phyloP scores from a whole-genome alignment of 2,797 vertebrate species.

The Ctenopoma multispine region DNA sequence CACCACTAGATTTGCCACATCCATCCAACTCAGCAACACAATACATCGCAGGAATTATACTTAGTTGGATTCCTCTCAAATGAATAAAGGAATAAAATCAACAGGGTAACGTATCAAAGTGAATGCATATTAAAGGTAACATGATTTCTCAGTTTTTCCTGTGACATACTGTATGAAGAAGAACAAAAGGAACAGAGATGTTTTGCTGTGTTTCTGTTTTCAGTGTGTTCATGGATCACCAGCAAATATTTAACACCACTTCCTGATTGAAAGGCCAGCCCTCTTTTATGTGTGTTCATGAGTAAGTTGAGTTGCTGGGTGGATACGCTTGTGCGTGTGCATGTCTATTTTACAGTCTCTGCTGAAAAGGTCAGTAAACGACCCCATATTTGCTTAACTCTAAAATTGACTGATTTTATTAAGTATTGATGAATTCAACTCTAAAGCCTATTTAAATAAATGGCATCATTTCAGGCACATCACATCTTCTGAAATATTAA shows the following conservation, averaged over 20 bases:
- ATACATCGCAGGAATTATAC: slow-evolving; percentile 31
- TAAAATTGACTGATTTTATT: background rate
- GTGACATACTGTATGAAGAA: background rate
- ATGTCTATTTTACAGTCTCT: background rate
- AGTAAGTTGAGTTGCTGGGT: slow-evolving; percentile 1
- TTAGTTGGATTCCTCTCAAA: slow-evolving; percentile 30
- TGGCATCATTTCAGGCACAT: slow-evolving; percentile 1
- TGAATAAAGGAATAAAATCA: slow-evolving; percentile 24
- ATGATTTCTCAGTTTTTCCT: background rate
- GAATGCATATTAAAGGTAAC: background rate
- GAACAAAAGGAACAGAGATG: slow-evolving; percentile 27
- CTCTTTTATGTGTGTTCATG: background rate
- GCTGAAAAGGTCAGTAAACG: slow-evolving; percentile 25
- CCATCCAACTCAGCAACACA: slow-evolving; percentile 42
- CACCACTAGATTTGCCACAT: slow-evolving; percentile 42
- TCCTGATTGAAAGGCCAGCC: slow-evolving; percentile 25
- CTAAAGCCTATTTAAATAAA: slow-evolving; percentile 22
- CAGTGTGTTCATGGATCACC: slow-evolving; percentile 37
- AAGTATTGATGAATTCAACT: slow-evolving; percentile 1
- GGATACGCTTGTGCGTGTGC: slow-evolving; percentile 3
- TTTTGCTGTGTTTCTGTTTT: slow-evolving; percentile 44
- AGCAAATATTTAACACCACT: slow-evolving; percentile 27
- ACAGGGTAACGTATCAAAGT: background rate
- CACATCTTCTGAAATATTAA: slow-evolving; percentile 17
- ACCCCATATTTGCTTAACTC: background rate